Base-by-base conservation (phyloP, 2,113 vertebrate species). In the Onychostruthus taczanowskii region DNA sequence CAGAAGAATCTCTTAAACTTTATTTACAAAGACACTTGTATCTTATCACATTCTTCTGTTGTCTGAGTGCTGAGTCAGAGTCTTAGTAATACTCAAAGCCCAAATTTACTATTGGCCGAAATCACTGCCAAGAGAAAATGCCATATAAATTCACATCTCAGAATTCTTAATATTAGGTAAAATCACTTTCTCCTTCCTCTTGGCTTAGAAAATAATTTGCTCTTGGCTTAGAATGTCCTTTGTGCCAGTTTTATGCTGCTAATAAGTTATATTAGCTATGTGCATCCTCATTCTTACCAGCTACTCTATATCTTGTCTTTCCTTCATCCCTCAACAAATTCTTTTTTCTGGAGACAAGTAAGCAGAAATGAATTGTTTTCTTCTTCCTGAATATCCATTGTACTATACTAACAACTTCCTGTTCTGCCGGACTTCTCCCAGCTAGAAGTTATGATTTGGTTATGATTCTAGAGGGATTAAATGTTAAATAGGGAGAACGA, bases 361-460 rank as follows among this genome's bases (percentile, higher is more conserved):
- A 63, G 4, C 22, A 77, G 23, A 73, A 59, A 10, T 79, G 1
- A 64, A 56, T 56, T 53, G 4, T 50, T 73, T 81, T 15, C 3
- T 23, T 66, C 20, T n/a, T 82, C 15, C 11, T 43, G 6, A 7
- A 4, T 50, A 18, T 52, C 28, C 2, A 0, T 44, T 55, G 24
- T 28, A 46, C 5, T 14, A 31, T 37, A 8, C 37, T 85, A 78
- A 53, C 10, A 5, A 2, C 17, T 70, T 8, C 6, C 2, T 67
- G 12, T 67, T 20, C 24, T 62, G 5, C 35, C 2, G 4, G 23
- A 19, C 3, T 58, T 13, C 31, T 85, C 90, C 41, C 31, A 78
- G 4, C 6, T 62, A 3, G 3, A 41, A 1, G 1, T 37, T 37
- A 56, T 37, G 46, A 53, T 62, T 79, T 50, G 0, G 2, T 37